phyloP scores from a whole-genome alignment of 2,888 invertebrate species.

The Erebia palarica region DNA sequence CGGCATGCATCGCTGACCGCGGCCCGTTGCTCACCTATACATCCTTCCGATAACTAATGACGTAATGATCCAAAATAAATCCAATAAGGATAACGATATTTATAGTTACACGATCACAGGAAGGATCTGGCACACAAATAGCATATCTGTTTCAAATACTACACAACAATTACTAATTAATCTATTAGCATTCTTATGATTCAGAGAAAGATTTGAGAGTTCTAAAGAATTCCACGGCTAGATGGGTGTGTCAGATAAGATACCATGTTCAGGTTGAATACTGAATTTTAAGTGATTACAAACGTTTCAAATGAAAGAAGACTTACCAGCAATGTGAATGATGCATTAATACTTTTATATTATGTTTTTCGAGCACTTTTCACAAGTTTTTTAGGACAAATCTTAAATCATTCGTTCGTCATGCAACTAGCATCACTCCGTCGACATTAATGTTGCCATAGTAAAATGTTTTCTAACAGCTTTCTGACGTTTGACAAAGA shows the following conservation, averaged over 20 bases:
- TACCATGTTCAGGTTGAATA: neutral
- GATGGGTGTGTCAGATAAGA: conserved; percentile 74
- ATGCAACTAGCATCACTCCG: conserved; percentile 60
- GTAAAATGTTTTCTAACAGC: neutral
- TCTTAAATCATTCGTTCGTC: conserved; percentile 71
- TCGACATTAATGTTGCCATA: conserved; percentile 47
- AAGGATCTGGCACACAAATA: neutral
- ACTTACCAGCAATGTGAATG: conserved; percentile 51
- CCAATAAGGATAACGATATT: conserved; percentile 66
- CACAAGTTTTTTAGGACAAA: conserved; percentile 51
- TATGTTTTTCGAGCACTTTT: conserved; percentile 46
- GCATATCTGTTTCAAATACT: neutral
- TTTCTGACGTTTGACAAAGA: neutral
- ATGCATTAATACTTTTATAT: conserved; percentile 32
- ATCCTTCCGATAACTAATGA: conserved; percentile 64
- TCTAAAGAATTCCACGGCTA: conserved; percentile 53
- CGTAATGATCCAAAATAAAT: conserved; percentile 82
- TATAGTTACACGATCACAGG: conserved; percentile 22
- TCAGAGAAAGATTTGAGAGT: neutral
- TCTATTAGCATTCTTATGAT: conserved; percentile 1
- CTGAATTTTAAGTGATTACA: neutral
- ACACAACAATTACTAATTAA: neutral
- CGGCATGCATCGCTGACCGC: conserved; percentile 51
- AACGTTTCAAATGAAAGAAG: neutral
- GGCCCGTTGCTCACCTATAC: conserved; percentile 38